A percentile compares a stretch with the other conserved stretches of the same genome.
Conservation (phyloP, 2,113 vertebrate genomes). For the Siphamia tubifer region DNA sequence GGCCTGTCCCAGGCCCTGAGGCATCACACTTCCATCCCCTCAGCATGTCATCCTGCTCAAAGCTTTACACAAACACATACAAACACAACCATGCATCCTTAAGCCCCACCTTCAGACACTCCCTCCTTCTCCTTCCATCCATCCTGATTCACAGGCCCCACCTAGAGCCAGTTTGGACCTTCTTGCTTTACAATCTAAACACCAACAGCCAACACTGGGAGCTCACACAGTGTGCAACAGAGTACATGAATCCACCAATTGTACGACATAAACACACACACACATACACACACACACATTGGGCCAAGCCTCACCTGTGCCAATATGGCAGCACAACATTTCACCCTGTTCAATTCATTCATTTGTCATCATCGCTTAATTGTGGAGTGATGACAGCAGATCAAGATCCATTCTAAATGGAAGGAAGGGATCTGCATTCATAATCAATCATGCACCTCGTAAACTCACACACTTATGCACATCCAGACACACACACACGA, state of each 20-base stretch:
- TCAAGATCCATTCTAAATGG: conserved; percentile 9
- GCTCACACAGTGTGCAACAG: neutral
- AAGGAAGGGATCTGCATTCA: conserved; percentile 41
- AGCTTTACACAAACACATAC: conserved; percentile 28
- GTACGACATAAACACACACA: too few species aligned
- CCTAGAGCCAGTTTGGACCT: conserved; percentile 10
- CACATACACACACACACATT: neutral
- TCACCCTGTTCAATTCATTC: conserved; percentile 11
- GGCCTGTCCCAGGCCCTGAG: conserved; percentile 51
- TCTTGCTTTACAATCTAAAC: neutral
- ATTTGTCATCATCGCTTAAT: conserved; percentile 29
- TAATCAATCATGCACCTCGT: conserved; percentile 42
- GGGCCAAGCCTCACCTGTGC: conserved; percentile 43
- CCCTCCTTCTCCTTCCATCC: conserved; percentile 10
- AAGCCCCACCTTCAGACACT: conserved; percentile 47
- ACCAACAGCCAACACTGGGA: neutral
- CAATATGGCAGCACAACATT: conserved; percentile 18
- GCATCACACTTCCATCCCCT: conserved; percentile 60
- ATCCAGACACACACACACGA: neutral
- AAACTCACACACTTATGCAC: conserved; percentile 20
- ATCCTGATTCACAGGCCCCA: conserved; percentile 39
- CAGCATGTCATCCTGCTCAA: conserved; percentile 55
- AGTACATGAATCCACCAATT: conserved; percentile 4
- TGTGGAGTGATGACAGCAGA: conserved; percentile 11
- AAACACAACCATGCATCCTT: conserved; percentile 32